These are phyloP conservation scores for Atopsyche davidsoni DNA, from an alignment of 1,140 invertebrate genomes.

Conservation along the genomic window DNA sequence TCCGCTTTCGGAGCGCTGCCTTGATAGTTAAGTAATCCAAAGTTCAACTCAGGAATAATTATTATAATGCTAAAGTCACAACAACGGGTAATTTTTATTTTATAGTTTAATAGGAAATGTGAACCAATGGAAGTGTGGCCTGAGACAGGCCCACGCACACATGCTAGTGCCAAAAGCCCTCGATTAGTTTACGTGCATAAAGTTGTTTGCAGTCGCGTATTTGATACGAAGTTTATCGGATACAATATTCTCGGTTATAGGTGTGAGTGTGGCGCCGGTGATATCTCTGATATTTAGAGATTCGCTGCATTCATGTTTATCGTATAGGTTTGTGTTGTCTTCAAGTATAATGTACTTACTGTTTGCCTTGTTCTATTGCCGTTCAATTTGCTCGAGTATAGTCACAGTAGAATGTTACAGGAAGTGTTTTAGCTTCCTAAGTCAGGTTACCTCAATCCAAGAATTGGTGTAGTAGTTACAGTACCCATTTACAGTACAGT, in stretches of 20 bases:
- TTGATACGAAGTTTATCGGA: slow-evolving; percentile 7
- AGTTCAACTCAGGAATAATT: slow-evolving; percentile 24
- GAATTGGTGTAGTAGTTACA: slow-evolving; percentile 23
- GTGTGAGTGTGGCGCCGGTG: slow-evolving; percentile 48
- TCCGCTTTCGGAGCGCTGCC: neutral
- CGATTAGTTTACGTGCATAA: slow-evolving; percentile 27
- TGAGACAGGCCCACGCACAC: slow-evolving; percentile 23
- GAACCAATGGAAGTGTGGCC: slow-evolving; percentile 24
- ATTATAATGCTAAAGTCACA: slow-evolving; percentile 30
- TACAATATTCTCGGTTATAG: slow-evolving; percentile 11
- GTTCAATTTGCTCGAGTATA: slow-evolving; percentile 8
- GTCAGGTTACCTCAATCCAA: slow-evolving; percentile 16
- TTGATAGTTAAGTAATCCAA: slow-evolving; percentile 10
- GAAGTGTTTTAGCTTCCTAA: slow-evolving; percentile 24
- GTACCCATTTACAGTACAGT: slow-evolving; percentile 30
- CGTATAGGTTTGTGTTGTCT: slow-evolving; percentile 36
- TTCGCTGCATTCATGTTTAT: slow-evolving; percentile 51
- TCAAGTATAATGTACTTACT: slow-evolving; percentile 21
- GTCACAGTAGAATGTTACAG: slow-evolving; percentile 3
- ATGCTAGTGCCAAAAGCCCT: slow-evolving; percentile 31
- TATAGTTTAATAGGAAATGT: slow-evolving; percentile 26
- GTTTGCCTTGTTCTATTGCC: slow-evolving; percentile 24
- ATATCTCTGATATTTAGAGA: slow-evolving; percentile 52
- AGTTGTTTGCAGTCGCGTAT: slow-evolving; percentile 16
- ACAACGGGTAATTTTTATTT: slow-evolving; percentile 30